phyloP scores from a whole-genome alignment of 1,140 invertebrate genomes.

The Micrasema longulum region DNA sequence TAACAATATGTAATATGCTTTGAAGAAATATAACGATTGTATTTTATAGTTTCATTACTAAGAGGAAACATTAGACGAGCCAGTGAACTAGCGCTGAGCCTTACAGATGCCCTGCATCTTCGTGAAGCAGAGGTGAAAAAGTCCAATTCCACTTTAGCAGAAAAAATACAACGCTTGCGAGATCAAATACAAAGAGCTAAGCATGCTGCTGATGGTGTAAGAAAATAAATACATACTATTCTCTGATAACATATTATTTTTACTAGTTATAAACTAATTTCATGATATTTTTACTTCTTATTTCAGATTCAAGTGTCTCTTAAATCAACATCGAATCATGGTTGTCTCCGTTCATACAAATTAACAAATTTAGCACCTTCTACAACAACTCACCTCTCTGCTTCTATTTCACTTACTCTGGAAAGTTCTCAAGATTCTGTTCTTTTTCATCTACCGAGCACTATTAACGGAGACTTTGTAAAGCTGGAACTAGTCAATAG shows the following conservation, averaged over 20 bases:
- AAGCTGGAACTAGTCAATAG: conserved; percentile 83
- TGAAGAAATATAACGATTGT: neutral
- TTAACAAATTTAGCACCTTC: conserved; percentile 73
- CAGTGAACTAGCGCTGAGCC: conserved; percentile 68
- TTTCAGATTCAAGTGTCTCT: conserved; percentile 84
- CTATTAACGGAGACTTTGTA: conserved; percentile 78
- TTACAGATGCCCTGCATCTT: conserved; percentile 66
- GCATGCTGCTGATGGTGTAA: conserved; percentile 83
- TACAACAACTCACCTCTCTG: conserved; percentile 76
- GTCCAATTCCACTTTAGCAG: conserved; percentile 72
- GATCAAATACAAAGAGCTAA: conserved; percentile 81
- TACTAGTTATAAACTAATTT: conserved; percentile 15
- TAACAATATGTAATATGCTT: neutral
- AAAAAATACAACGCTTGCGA: conserved; percentile 75
- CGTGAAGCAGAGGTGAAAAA: conserved; percentile 70
- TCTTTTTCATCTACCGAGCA: conserved; percentile 55
- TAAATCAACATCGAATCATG: conserved; percentile 71
- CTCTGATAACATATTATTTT: neutral
- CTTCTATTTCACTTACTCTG: conserved; percentile 75
- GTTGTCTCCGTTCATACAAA: conserved; percentile 82
- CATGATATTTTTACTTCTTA: neutral
- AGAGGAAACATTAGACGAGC: conserved; percentile 69
- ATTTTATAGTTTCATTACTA: conserved; percentile 68
- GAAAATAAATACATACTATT: neutral
- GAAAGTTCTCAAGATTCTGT: conserved; percentile 53